Conservation (phyloP, 2,797 vertebrate genomes). For the Crenichthys baileyi region DNA sequence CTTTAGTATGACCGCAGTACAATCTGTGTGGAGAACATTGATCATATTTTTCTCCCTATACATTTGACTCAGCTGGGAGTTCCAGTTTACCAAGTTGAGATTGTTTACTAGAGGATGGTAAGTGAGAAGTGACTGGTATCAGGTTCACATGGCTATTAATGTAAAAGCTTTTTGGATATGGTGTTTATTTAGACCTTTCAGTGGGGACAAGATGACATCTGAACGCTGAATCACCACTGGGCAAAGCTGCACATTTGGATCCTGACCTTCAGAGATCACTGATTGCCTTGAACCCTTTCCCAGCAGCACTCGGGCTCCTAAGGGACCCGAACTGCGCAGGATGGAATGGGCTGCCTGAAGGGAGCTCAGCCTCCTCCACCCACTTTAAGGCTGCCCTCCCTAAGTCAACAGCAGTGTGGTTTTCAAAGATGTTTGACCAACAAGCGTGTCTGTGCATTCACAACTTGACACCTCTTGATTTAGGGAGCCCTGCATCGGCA, state of each 20-base stretch:
- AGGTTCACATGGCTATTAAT: neutral
- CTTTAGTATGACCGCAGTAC: neutral
- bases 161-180: neutral
- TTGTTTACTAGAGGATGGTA: neutral
- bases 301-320: slow-evolving; percentile 71
- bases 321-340: slow-evolving; percentile 64
- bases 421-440: slow-evolving; percentile 75
- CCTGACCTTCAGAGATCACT: slow-evolving; percentile 30
- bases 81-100: neutral
- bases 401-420: slow-evolving; percentile 73
- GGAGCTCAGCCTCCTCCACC: slow-evolving; percentile 63
- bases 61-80: neutral
- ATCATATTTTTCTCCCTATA: neutral
- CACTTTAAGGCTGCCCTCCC: slow-evolving; percentile 62
- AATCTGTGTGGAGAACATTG: neutral
- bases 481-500: slow-evolving; percentile 54
- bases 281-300: slow-evolving; percentile 64
- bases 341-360: slow-evolving; percentile 73
- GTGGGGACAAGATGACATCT: slow-evolving; percentile 5
- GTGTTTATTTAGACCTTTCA: slow-evolving; percentile 2
- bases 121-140: neutral
- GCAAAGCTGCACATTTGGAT: slow-evolving; percentile 47
- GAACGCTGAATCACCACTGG: slow-evolving; percentile 25
- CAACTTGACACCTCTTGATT: slow-evolving; percentile 77
- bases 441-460: slow-evolving; percentile 75